Conservation (phyloP, 2,113 vertebrate genomes). For the Microcebus griseorufus region DNA sequence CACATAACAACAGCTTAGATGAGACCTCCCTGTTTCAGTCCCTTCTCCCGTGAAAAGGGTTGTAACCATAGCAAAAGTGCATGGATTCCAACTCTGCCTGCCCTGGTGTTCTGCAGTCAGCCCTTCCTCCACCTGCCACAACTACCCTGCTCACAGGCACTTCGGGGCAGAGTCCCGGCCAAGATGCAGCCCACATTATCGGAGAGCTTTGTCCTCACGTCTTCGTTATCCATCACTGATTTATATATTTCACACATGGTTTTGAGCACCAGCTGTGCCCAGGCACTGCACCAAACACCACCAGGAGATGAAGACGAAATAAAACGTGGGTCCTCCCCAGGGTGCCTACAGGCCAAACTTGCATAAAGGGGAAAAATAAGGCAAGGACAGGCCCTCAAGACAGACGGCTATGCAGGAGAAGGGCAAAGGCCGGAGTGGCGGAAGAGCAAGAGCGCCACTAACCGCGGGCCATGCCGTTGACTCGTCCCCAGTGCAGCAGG, state of each 20-base stretch:
- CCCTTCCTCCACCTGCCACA: background rate
- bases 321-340: background rate
- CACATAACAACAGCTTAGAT: background rate
- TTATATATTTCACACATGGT: background rate
- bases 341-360: background rate
- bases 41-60: background rate
- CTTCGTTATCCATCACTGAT: background rate
- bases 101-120: background rate
- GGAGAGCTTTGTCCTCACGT: background rate
- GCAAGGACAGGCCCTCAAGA: background rate
- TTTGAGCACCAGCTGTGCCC: background rate
- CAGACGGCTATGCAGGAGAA: background rate
- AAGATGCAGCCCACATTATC: background rate
- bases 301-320: background rate
- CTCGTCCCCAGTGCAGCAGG: too few species aligned
- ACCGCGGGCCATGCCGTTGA: too few species aligned
- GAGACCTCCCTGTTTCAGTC: background rate
- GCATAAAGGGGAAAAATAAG: background rate
- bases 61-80: background rate
- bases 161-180: background rate
- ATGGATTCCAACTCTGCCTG: background rate
- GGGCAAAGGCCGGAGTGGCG: fast-evolving
- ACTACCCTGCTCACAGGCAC: background rate
- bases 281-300: background rate
- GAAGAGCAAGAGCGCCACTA: too few species aligned